Evolutionary conservation across 1,140 invertebrate species (phyloP).

Genomic region (Pseudobourletiella spinata): DNA sequence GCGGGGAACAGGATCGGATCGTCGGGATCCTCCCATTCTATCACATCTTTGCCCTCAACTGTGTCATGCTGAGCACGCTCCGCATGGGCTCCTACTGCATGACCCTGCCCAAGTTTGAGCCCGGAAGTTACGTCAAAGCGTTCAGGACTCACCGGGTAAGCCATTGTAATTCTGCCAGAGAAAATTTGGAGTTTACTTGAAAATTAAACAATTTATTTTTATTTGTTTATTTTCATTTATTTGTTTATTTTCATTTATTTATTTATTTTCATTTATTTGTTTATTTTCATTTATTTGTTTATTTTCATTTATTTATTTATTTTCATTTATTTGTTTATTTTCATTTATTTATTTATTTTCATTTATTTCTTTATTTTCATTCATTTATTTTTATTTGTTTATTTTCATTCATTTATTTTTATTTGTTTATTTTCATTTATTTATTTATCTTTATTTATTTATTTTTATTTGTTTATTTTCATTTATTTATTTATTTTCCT

Average conservation of each 20-base stretch:
- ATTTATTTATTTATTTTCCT: not conserved
- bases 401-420: too few species aligned
- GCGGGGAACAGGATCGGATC: conserved; percentile 15
- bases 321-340: not conserved
- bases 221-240: not conserved
- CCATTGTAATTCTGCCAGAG: not conserved
- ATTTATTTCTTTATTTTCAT: too few species aligned
- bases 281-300: not conserved
- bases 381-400: not conserved
- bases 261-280: not conserved
- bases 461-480: not conserved
- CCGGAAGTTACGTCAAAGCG: conserved; percentile 3
- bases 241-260: not conserved
- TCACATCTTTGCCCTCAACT: conserved; percentile 17
- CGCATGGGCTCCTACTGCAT: not conserved
- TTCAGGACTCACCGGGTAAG: conserved; percentile 32
- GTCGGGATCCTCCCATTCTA: conserved; percentile 27
- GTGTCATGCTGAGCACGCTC: not conserved
- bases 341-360: not conserved
- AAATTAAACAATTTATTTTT: not conserved
- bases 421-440: not conserved
- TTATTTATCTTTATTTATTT: not conserved
- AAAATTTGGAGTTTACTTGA: not conserved
- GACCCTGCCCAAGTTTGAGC: conserved; percentile 12
- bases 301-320: not conserved